Evolutionary conservation across 53 echinoderm and acorn worm species (phyloP).

Genomic region (Luidia sarsii): DNA sequence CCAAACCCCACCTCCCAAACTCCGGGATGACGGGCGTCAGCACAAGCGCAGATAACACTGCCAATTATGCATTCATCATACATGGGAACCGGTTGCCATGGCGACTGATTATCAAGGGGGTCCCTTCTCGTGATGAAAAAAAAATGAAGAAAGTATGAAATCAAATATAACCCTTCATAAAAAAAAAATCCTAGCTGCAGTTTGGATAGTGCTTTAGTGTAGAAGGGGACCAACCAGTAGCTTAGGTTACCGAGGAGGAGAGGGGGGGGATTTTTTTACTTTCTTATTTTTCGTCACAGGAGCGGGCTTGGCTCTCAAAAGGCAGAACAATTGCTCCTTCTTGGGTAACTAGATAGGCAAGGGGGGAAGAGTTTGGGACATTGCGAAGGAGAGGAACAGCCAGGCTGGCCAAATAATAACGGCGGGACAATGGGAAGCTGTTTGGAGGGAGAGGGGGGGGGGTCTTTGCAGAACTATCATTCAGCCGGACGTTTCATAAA

Average conservation of each 20-base stretch:
- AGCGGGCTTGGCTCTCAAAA: no score
- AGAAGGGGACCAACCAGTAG: constrained; percentile 6
- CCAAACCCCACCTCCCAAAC: no score
- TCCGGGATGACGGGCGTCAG: no score
- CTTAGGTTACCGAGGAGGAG: constrained; percentile 27
- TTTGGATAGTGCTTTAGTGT: constrained; percentile 13
- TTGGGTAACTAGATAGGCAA: constrained; percentile 22
- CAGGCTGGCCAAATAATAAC: constrained; percentile 34
- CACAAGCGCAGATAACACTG: background rate
- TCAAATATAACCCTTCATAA: constrained; percentile 18
- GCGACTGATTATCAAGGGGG: constrained; percentile 20
- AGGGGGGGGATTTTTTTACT: no score
- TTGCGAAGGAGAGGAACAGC: constrained; percentile 29
- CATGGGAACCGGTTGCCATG: constrained; percentile 30
- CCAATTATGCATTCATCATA: constrained; percentile 43
- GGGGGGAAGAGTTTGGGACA: constrained; percentile 34
- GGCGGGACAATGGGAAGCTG: constrained; percentile 24
- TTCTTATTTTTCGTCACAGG: no score
- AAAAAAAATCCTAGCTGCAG: no score
- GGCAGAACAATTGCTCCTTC: constrained; percentile 23
- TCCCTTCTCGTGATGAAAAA: background rate
- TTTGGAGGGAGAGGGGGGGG: no score
- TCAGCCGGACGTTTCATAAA: constrained; percentile 23
- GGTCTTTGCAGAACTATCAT: constrained; percentile 15
- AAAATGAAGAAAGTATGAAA: constrained; percentile 29